These are phyloP conservation scores for Astreopora myriophthalma DNA, from an alignment of 64 coral and sea anemone genomes.

Conservation along the genomic window DNA sequence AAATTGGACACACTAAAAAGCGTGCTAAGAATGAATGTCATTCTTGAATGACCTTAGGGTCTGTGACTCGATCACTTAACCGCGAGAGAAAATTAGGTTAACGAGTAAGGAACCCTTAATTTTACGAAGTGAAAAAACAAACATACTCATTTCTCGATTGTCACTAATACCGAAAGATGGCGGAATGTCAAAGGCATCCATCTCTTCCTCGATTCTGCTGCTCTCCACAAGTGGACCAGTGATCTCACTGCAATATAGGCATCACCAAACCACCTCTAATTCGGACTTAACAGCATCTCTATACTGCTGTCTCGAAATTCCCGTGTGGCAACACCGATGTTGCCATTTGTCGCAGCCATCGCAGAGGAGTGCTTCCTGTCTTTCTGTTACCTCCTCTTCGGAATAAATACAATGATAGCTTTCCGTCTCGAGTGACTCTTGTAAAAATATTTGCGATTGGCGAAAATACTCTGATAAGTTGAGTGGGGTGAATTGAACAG, in stretches of 20 bases:
- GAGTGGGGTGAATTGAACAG: too few relatives aligned
- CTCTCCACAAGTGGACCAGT: neutral
- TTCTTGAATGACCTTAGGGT: too few relatives aligned
- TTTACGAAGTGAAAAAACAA: neutral
- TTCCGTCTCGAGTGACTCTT: neutral
- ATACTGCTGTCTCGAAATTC: conserved; percentile 2
- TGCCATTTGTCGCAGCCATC: neutral
- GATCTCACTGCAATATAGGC: neutral
- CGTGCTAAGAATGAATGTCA: too few relatives aligned
- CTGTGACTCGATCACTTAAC: too few relatives aligned
- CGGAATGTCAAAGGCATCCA: neutral
- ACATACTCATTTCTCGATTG: neutral
- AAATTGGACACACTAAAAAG: too few relatives aligned
- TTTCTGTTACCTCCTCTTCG: neutral
- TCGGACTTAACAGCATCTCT: neutral
- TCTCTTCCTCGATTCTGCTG: neutral
- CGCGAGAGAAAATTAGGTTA: too few relatives aligned
- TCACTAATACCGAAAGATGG: neutral
- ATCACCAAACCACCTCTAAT: neutral
- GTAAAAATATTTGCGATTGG: neutral
- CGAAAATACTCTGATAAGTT: neutral
- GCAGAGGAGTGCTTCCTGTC: conserved; percentile 3
- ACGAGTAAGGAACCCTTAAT: neutral
- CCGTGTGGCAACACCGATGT: neutral
- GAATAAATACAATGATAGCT: neutral